Base-by-base conservation (phyloP, 2,113 vertebrate species). In the Ciconia maguari region DNA sequence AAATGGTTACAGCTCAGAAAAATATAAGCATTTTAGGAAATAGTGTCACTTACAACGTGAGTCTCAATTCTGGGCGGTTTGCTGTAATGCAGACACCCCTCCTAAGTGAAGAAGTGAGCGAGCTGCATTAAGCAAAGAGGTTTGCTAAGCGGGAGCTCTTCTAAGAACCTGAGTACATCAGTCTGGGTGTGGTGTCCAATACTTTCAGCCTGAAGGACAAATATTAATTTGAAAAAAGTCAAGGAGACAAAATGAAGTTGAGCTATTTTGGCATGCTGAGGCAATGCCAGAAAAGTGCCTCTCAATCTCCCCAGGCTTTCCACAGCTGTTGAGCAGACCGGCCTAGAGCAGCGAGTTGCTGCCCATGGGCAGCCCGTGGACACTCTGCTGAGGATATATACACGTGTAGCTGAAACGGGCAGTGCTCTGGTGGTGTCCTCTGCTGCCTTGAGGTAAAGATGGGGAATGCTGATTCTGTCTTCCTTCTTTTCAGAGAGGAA, bases 321-420 rank as follows among this genome's bases (percentile, higher is more conserved):
- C 46, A 30, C 11, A 22, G n/a, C 55, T 6, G 7, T 27, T 10
- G 44, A 58, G 44, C 41, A 83, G 49, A 15, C 19, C 18, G 36
- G 48, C 19, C 41, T 32, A 3, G 12, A 44, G 60, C 51, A 10
- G 38, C 1, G 18, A 32, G 30, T 36, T 30, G 4, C 51, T 57
- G 49, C 21, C 32, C 3, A 1, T 4, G 34, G 48, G 41, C 46
- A 25, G 42, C 65, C 68, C 4, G 0, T 4, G 27, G 62, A 16
- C 13, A 8, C 34, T 16, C 11, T 3, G 2, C 30, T 26, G 76
- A 3, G 29, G 10, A 7, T 24, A 16, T 3, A 6, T 1, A 21
- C 61, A 16, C 0, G 0, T 6, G 36, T 4, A 10, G 52, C 46
- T 12, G 13, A 13, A 36, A 64, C 0, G 3, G 60, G 60, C 41